phyloP scores from a whole-genome alignment of 2,113 vertebrate species.

The Sapayoa aenigma region DNA sequence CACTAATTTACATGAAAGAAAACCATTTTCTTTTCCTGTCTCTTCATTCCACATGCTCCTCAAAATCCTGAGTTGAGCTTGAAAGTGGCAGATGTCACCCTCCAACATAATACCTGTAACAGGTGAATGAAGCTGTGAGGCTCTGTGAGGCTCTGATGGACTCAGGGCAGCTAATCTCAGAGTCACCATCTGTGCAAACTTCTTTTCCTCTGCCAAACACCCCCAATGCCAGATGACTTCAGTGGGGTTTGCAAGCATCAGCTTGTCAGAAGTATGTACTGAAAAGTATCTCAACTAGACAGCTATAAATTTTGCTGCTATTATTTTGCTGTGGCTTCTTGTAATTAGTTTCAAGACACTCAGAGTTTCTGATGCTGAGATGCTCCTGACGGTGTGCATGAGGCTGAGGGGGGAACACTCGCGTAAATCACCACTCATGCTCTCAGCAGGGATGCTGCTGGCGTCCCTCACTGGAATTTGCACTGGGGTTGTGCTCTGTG shows the following conservation, averaged over 20 bases:
- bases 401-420: not conserved
- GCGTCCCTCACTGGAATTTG: not conserved
- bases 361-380: not conserved
- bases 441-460: not conserved
- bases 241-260: not conserved
- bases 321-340: not conserved
- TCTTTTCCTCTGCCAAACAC: not conserved
- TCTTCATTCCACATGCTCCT: not conserved
- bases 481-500: not conserved
- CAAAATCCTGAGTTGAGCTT: not conserved
- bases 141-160: not conserved
- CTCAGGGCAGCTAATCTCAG: fast-evolving
- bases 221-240: not conserved
- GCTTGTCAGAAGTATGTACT: not conserved
- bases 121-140: not conserved
- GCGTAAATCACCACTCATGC: not conserved
- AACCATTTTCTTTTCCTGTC: not conserved
- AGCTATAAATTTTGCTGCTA: not conserved
- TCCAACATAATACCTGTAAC: not conserved
- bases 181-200: not conserved
- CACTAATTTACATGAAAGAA: not conserved
- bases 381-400: not conserved
- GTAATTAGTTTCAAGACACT: not conserved
- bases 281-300: not conserved
- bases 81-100: not conserved